A percentile compares a stretch with the other conserved stretches of the same genome.
Evolutionary conservation across 92 coral and sea anemone genomes (phyloP).

Genomic region (Palythoa grandiflora): DNA sequence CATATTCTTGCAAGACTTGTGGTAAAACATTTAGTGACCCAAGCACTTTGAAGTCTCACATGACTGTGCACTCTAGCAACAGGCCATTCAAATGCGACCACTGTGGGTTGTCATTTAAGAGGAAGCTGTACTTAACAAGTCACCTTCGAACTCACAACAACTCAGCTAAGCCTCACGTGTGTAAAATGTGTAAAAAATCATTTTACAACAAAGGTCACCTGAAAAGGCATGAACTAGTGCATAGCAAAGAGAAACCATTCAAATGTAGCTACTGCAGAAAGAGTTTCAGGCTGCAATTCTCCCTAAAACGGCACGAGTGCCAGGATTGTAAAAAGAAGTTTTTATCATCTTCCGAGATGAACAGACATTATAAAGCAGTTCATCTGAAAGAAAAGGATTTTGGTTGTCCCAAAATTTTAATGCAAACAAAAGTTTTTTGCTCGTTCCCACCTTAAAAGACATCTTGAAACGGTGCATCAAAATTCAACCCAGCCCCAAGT

Average conservation of each 20-base stretch:
- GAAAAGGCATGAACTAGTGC: not conserved
- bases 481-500: not conserved
- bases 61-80: not conserved
- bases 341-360: not conserved
- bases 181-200: not conserved
- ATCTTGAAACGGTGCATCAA: not conserved
- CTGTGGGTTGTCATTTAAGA: not conserved
- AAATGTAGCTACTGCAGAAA: not conserved
- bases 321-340: not conserved
- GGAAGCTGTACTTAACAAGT: not conserved
- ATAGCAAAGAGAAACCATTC: not conserved
- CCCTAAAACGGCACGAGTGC: not conserved
- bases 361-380: constrained; percentile 5
- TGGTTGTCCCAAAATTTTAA: not conserved
- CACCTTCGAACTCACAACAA: not conserved
- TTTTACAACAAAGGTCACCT: not conserved
- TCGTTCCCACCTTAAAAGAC: not conserved
- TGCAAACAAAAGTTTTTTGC: not conserved
- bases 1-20: not conserved
- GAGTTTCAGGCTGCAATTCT: not conserved
- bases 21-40: not conserved
- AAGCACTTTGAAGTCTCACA: not conserved
- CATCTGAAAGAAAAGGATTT: constrained; percentile 15
- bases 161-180: not conserved
- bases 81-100: not conserved